Evolutionary conservation across 30 jellyfish, hydroid and myxozoan species (phyloP).

Genomic region (Cassiopea andromeda): DNA sequence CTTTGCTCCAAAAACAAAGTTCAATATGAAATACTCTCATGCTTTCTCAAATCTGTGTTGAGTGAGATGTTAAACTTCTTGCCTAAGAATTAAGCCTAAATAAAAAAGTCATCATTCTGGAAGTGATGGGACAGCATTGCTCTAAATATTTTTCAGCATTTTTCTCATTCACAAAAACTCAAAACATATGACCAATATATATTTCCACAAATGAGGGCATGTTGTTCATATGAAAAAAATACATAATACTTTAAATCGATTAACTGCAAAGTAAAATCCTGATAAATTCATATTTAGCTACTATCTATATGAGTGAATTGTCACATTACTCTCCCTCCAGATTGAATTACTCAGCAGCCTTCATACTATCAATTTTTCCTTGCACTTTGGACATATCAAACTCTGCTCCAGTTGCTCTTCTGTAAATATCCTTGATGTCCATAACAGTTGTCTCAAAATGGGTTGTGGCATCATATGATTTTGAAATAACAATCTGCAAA

Average conservation of each 20-base stretch:
- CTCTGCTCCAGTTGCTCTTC: constrained; percentile 81
- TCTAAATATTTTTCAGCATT: not conserved
- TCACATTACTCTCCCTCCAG: not conserved
- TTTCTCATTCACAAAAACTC: not conserved
- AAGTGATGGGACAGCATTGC: not conserved
- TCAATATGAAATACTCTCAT: too few relatives aligned
- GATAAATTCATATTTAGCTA: not conserved
- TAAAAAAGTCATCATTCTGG: too few relatives aligned
- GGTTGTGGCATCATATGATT: constrained; percentile 98
- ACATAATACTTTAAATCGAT: not conserved
- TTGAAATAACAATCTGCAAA: constrained; percentile 87
- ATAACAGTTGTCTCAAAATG: constrained; percentile 97
- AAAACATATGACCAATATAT: not conserved
- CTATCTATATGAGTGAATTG: not conserved
- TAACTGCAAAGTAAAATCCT: not conserved
- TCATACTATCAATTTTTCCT: constrained; percentile 60
- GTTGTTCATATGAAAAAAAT: not conserved
- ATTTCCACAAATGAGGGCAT: not conserved
- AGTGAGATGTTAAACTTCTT: too few relatives aligned
- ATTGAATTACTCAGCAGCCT: constrained; percentile 49
- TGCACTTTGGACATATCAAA: constrained; percentile 88
- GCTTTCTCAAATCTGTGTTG: too few relatives aligned
- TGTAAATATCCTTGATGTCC: constrained; percentile 96
- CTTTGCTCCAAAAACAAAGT: too few relatives aligned
- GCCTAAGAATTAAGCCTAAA: too few relatives aligned